Base-by-base conservation (phyloP, 2,888 invertebrate species). In the Troides oblongomaculatus region DNA sequence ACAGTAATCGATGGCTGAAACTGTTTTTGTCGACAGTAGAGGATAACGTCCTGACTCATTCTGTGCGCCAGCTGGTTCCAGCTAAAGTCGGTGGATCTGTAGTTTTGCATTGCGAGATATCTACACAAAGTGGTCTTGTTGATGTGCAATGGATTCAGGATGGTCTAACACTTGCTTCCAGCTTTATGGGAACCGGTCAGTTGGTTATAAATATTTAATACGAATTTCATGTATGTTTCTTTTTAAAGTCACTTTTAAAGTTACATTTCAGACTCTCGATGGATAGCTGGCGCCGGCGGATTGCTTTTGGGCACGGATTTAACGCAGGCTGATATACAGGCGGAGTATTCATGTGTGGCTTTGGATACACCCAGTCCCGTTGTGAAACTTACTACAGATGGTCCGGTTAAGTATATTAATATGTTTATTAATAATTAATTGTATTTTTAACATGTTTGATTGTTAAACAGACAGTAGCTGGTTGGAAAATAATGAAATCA, bases 61-160 rank as follows among this genome's bases (percentile, higher is more conserved):
- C 84, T 1, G 84, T 85, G 10, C 84, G 89, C 4, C 92, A 92
- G 76, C 76, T 92, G 71, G 86, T 81, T 14, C 91, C 92, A 1
- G 89, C 90, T 1, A 90, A 87, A 77, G 78, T 89, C 0, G 87
- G 90, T 0, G 87, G 89, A 0, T 81, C 86, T 0, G 90, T 90
- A 43, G 81, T 91, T 39, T 74, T 92, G 30, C 80, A 88, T 5
- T 92, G 92, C 74, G 92, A 91, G 68, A 77, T 88, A 18, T 89
- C 92, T 0, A 87, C 89, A 2, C 90, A 91, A 77, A 81, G 88
- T 0, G 90, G 89, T 0, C 72, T 87, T 1, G 86, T 86, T 5
- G 89, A 90, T 57, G 80, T 91, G 72, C 83, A 85, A 14, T 92
- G 92, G 92, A 78, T 92, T 23, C 92, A 92, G 73, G 91, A 92